Conservation (phyloP, 2,888 invertebrate species). For the Operophtera brumata region DNA sequence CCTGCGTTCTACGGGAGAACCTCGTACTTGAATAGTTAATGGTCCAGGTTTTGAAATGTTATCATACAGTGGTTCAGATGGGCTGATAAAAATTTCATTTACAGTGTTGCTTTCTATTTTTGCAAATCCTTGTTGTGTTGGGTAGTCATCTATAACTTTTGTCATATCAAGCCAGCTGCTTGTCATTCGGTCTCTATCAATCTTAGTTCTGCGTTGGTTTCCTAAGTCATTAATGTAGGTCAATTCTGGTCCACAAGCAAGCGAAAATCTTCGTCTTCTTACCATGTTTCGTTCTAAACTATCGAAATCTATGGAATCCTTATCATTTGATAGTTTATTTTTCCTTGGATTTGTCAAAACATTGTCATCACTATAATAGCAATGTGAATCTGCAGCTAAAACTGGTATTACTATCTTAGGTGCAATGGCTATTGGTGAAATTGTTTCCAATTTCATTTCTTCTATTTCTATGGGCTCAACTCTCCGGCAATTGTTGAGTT, state of each 20-base stretch:
- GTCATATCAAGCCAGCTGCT: slow-evolving; percentile 71
- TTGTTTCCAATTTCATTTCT: slow-evolving; percentile 55
- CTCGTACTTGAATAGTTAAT: slow-evolving; percentile 90
- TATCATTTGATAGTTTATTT: slow-evolving; percentile 49
- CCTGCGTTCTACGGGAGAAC: slow-evolving; percentile 83
- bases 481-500: slow-evolving; percentile 70
- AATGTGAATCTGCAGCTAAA: slow-evolving; percentile 66
- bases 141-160: slow-evolving; percentile 45
- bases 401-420: slow-evolving; percentile 75
- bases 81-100: slow-evolving; percentile 86
- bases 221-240: slow-evolving; percentile 55
- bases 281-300: slow-evolving; percentile 62
- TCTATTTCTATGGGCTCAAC: slow-evolving; percentile 58
- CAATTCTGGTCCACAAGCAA: slow-evolving; percentile 69
- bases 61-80: slow-evolving; percentile 76
- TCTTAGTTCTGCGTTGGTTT: slow-evolving; percentile 44
- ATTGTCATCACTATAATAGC: slow-evolving; percentile 66
- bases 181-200: slow-evolving; percentile 57
- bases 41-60: slow-evolving; percentile 84
- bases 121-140: slow-evolving; percentile 48
- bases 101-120: slow-evolving; percentile 73
- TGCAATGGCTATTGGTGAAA: slow-evolving; percentile 44
- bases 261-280: slow-evolving; percentile 63
- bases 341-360: slow-evolving; percentile 48
- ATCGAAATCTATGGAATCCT: slow-evolving; percentile 59